Evolutionary conservation across 2,888 invertebrate species (phyloP).

Genomic region (Rhaphigaster nebulosa): DNA sequence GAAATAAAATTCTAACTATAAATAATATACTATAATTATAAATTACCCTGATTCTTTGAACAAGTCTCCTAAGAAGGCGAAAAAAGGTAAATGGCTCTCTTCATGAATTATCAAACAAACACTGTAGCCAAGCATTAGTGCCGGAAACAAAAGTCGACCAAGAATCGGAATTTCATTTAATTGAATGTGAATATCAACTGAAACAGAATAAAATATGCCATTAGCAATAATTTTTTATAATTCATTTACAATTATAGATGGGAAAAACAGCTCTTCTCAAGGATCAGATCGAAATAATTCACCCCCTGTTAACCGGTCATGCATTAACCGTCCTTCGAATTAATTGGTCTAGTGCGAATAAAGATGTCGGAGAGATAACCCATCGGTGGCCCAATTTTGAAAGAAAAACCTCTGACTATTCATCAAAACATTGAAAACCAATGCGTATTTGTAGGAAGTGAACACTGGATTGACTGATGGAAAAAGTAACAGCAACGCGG

Average conservation of each 20-base stretch:
- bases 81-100: conserved; percentile 56
- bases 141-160: conserved; percentile 54
- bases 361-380: too few species aligned
- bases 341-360: too few species aligned
- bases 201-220: conserved; percentile 2
- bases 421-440: too few species aligned
- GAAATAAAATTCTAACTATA: background rate
- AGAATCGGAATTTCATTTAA: conserved; percentile 54
- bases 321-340: too few species aligned
- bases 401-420: too few species aligned
- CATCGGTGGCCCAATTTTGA: too few species aligned
- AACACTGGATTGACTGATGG: too few species aligned
- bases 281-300: too few species aligned
- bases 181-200: conserved; percentile 49
- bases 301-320: too few species aligned
- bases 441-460: too few species aligned
- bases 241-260: background rate
- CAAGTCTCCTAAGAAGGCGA: conserved; percentile 50
- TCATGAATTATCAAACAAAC: conserved; percentile 54
- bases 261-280: background rate
- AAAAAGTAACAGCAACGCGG: too few species aligned
- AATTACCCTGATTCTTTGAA: conserved; percentile 58
- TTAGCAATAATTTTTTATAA: background rate
- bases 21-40: background rate
- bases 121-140: conserved; percentile 52